These are phyloP conservation scores for Spinus olivaceus DNA, from an alignment of 2,797 vertebrate genomes.

Conservation along the genomic window DNA sequence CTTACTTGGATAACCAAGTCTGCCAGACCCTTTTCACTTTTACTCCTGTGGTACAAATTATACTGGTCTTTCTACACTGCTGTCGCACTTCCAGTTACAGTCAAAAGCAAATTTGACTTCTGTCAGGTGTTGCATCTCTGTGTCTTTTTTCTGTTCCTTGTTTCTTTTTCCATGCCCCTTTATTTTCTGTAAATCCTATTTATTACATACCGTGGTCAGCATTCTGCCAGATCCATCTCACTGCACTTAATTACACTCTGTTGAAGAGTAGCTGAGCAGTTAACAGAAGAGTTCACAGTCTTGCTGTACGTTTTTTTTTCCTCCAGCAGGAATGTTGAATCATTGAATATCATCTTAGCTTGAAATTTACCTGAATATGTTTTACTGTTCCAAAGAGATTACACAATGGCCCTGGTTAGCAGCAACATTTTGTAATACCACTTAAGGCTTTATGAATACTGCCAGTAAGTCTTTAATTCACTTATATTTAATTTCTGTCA, in stretches of 20 bases:
- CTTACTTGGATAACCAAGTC: neutral
- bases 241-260: conserved; percentile 25
- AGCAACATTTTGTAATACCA: conserved; percentile 70
- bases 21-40: neutral
- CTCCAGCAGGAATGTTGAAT: conserved; percentile 52
- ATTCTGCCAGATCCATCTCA: conserved; percentile 33
- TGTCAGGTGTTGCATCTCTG: neutral
- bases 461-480: conserved; percentile 79
- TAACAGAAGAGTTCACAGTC: conserved; percentile 14
- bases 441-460: conserved; percentile 73
- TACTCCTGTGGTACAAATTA: neutral
- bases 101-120: conserved; percentile 8
- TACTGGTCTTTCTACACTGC: neutral
- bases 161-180: neutral
- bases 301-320: neutral
- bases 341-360: conserved; percentile 50
- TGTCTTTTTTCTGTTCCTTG: neutral
- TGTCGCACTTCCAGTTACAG: neutral
- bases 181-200: conserved; percentile 22
- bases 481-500: conserved; percentile 76
- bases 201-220: neutral
- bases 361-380: conserved; percentile 65
- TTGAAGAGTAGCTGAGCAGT: conserved; percentile 28
- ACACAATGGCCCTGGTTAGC: conserved; percentile 62
- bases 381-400: conserved; percentile 58